A percentile compares a stretch with the other conserved stretches of the same genome.
Conservation (phyloP, 2,888 invertebrate species). For the Chloromyia formosa region DNA sequence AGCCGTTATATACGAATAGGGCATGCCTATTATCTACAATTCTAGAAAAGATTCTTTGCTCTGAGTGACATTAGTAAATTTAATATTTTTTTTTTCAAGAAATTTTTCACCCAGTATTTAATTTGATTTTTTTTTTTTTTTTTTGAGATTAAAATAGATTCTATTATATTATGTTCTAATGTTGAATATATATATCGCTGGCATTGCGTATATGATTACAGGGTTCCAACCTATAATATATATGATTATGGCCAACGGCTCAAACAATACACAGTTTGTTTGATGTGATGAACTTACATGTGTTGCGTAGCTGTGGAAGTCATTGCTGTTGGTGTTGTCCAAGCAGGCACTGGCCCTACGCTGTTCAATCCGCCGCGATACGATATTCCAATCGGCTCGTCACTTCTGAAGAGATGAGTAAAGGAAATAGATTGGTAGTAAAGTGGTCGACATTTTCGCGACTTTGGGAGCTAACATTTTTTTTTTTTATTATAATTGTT, state of each 20-base stretch:
- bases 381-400: slow-evolving; percentile 52
- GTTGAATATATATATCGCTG: no score
- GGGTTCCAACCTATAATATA: not conserved
- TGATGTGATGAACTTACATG: slow-evolving; percentile 12
- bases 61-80: not conserved
- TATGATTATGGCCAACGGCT: not conserved
- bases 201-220: not conserved
- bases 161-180: no score
- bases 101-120: no score
- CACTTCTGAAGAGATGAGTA: slow-evolving; percentile 49
- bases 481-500: not conserved
- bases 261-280: not conserved
- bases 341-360: slow-evolving; percentile 53
- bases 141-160: not conserved
- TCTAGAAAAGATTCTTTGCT: no score
- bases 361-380: slow-evolving; percentile 55
- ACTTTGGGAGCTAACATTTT: slow-evolving; percentile 22
- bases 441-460: slow-evolving; percentile 7
- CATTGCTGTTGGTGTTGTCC: slow-evolving; percentile 34
- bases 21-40: slow-evolving; percentile 1
- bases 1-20: not conserved
- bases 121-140: not conserved
- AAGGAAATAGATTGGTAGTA: slow-evolving; percentile 24
- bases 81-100: no score
- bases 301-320: slow-evolving; percentile 26